Evolutionary conservation across 2,113 vertebrate genomes (phyloP), one percentile per base, ranked within the genome.

Genomic region (Romanogobio albipinnatus): DNA sequence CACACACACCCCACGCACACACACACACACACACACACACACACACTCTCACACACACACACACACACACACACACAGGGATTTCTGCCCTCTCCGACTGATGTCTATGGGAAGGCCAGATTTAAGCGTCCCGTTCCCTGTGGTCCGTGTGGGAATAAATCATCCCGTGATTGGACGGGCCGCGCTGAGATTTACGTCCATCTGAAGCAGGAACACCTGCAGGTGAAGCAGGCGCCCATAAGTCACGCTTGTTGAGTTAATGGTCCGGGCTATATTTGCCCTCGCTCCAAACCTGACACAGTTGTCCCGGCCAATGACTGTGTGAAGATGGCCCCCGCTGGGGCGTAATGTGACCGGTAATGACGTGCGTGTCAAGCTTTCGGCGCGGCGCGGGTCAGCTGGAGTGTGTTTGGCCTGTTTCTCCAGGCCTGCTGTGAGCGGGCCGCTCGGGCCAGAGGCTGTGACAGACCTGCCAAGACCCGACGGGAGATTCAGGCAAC

Each of bases 191-290:
- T 83, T 84, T 81, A 82, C 83, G 68, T 81, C 45, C 36, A 24
- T 66, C 51, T 43, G 76, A 81, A 76, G 68, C 80, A 66, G 75
- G n/a, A 89, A 70, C 85, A 87, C 86, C 88, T 87, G 86, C 70
- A 83, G 84, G 59, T 76, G 76, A 80, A 43, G 62, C 70, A 62
- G 84, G 59, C 61, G 14, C 76, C 29, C 87, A 84, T 88, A 86
- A 86, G 49, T 82, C 82, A 86, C 1, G 45, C n/a, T 76, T 61
- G 82, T 24, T 88, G 84, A 88, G 87, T 86, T 77, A 70, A 86
- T 47, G 76, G 56, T 49, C 68, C 24, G 6, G 10, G 70, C 77
- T 88, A 77, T 84, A 84, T 86, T 79, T 84, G 82, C 61, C 26
- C 59, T 56, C 39, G 11, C 58, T 68, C 45, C 68, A 24, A 64